Conservation (phyloP, 1,140 invertebrate species). For the Drosophila paulistorum region DNA sequence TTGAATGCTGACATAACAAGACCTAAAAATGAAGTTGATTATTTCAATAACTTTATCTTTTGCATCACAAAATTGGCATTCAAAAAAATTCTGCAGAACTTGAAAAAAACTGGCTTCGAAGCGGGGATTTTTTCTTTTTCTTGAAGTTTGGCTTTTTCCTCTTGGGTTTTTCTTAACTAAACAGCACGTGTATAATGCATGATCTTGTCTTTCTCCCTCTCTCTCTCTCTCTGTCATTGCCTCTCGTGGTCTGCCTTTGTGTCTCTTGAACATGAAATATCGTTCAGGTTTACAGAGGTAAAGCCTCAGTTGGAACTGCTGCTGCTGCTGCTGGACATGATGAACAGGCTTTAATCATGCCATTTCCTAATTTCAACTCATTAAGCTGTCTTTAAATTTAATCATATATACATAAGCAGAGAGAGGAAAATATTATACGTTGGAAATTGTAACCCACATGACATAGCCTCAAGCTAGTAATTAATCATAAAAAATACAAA, state of each 20-base stretch:
- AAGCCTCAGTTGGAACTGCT: background rate
- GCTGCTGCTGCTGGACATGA: background rate
- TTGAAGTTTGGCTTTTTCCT: conserved; percentile 19
- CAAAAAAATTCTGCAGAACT: conserved; percentile 49
- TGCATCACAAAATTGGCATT: conserved; percentile 26
- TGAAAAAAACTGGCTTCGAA: conserved; percentile 42
- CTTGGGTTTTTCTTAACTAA: conserved; percentile 22
- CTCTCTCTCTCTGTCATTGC: background rate
- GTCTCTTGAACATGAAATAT: background rate
- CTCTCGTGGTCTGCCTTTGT: background rate
- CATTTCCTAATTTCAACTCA: conserved; percentile 11
- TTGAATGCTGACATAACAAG: conserved; percentile 1
- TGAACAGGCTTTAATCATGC: conserved; percentile 12
- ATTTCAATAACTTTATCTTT: conserved; percentile 25
- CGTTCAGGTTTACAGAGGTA: background rate
- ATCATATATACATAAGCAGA: conserved; percentile 9
- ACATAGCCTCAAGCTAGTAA: conserved; percentile 34
- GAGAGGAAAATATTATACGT: conserved; percentile 31
- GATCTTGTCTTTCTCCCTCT: background rate
- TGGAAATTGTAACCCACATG: conserved; percentile 34
- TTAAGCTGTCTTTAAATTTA: conserved; percentile 12
- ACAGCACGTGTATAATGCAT: background rate
- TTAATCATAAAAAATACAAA: conserved; percentile 32
- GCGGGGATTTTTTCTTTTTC: conserved; percentile 46
- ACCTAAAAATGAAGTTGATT: background rate